Base-by-base conservation (phyloP, 2,113 vertebrate species). In the Lontra canadensis region DNA sequence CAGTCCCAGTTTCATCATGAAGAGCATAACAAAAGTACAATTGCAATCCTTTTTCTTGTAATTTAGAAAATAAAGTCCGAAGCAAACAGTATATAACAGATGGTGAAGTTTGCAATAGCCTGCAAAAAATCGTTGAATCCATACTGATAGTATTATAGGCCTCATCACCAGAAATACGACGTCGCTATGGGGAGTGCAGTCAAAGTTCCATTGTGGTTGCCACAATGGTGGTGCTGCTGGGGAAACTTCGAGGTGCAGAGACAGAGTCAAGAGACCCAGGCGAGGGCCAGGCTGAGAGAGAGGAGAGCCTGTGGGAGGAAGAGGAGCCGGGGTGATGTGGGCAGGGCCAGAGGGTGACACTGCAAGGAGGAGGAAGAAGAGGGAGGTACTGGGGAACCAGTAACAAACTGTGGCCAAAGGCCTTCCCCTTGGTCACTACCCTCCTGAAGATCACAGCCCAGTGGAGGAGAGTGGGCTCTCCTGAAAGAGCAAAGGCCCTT, bases 81-180 rank as follows among this genome's bases (percentile, higher is more conserved):
- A 89, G 95, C 78, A 96, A 88, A 89, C 42, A 65, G 61, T 67
- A 34, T 42, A 31, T 10, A 81, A 36, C 84, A 92, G 80, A 47
- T 83, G 95, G 61, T 26, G 14, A 83, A 18, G 34, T 61, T 73
- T 88, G 71, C 61, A 95, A 81, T 15, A 78, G 69, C 34, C 47
- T 76, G 21, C 5, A 61, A 49, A 83, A 57, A 79, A 55, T n/a
- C 67, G 7, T 88, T 86, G 34, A 81, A 34, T 88, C 34, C 23
- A 9, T 15, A 57, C 15, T 25, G n/a, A 80, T 25, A 18, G 31
- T 31, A 6, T 63, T 59, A 26, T 0, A 74, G 90, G 29, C 14
- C 80, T 63, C 34, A 61, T 84, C 57, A 63, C 20, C 42, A 65
- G 49, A 42, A 23, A 17, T 9, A 8, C 0, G 2, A 14, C 10